These are phyloP conservation scores for Thalassoma bifasciatum DNA, from an alignment of 2,113 vertebrate species.

Conservation along the genomic window DNA sequence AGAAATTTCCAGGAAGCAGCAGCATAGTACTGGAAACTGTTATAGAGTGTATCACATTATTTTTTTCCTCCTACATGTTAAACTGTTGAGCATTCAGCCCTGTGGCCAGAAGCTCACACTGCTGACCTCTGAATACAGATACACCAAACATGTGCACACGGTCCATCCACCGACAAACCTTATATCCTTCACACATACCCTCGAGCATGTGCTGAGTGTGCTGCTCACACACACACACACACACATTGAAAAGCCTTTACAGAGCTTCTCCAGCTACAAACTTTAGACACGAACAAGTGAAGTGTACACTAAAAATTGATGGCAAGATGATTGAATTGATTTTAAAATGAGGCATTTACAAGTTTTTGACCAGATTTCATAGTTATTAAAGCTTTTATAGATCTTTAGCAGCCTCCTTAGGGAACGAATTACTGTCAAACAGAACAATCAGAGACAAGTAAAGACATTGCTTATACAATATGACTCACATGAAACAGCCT, in stretches of 20 bases:
- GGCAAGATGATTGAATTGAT: too few species aligned
- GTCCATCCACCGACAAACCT: not conserved
- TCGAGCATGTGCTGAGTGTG: not conserved
- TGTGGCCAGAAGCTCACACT: not conserved
- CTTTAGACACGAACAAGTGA: too few species aligned
- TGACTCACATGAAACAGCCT: too few species aligned
- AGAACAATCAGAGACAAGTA: too few species aligned
- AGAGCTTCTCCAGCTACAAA: slow-evolving; percentile 1
- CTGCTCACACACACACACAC: not conserved
- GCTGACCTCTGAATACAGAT: not conserved
- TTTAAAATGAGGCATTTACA: too few species aligned
- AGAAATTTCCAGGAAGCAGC: not conserved
- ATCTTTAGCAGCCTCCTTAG: too few species aligned
- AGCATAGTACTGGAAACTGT: too few species aligned
- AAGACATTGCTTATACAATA: too few species aligned
- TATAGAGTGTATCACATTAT: not conserved
- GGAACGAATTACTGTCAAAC: too few species aligned
- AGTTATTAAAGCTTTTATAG: too few species aligned
- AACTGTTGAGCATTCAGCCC: not conserved
- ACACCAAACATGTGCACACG: not conserved
- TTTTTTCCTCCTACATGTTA: slow-evolving; percentile 1
- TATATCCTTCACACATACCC: not conserved
- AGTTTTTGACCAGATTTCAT: too few species aligned
- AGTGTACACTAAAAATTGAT: too few species aligned
- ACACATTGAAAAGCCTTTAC: slow-evolving; percentile 45